phyloP scores from a whole-genome alignment of 2,797 vertebrate species.

The Propithecus perrieri region DNA sequence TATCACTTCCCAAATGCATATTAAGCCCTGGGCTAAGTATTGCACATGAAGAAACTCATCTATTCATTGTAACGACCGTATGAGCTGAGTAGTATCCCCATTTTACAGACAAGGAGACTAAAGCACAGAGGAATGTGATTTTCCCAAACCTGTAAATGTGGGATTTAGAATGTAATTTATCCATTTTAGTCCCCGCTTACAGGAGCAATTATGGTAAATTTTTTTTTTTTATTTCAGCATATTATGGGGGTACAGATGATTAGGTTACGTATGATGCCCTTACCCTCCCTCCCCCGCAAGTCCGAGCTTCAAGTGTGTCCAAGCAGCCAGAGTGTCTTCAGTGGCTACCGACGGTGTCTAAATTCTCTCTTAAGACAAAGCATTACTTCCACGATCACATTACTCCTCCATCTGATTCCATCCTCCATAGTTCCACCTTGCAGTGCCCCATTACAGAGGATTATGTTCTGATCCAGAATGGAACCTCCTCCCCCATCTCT shows the following conservation, averaged over 20 bases:
- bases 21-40: neutral
- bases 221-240: too few species aligned
- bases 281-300: too few species aligned
- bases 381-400: fast-evolving
- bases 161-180: neutral
- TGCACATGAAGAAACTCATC: neutral
- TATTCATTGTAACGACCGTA: neutral
- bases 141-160: neutral
- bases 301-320: too few species aligned
- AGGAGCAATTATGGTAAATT: neutral
- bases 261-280: too few species aligned
- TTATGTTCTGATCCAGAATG: neutral
- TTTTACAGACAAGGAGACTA: neutral
- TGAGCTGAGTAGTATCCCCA: neutral
- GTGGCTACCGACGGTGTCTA: neutral
- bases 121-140: neutral
- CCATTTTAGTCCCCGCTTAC: neutral
- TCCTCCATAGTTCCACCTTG: neutral
- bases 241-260: too few species aligned
- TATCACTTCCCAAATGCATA: neutral
- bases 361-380: neutral
- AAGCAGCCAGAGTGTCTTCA: neutral
- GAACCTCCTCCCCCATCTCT: neutral
- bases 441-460: neutral
- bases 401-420: neutral